phyloP scores from a whole-genome alignment of 1,140 invertebrate genomes.

The Orchesella cincta region DNA sequence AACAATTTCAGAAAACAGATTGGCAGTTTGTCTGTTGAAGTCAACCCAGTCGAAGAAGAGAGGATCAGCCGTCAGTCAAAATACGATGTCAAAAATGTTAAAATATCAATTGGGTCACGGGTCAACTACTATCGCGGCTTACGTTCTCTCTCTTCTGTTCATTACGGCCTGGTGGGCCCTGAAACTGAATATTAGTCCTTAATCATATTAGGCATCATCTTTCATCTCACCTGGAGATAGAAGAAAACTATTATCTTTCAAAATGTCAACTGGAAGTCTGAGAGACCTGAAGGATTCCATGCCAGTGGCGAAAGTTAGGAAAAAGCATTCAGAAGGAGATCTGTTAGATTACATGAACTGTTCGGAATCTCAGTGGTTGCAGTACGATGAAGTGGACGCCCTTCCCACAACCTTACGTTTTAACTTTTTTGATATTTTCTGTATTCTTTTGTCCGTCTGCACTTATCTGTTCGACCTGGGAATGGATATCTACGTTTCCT shows the following conservation, averaged over 20 bases:
- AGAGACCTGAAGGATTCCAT: conserved; percentile 34
- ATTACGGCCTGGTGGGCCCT: too few species aligned
- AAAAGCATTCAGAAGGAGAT: conserved; percentile 48
- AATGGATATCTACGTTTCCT: conserved; percentile 67
- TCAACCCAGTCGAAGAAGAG: too few species aligned
- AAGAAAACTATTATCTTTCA: background rate
- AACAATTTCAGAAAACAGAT: too few species aligned
- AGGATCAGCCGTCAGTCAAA: too few species aligned
- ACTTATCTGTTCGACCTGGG: conserved; percentile 67
- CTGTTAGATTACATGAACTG: conserved; percentile 39
- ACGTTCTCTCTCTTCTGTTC: too few species aligned
- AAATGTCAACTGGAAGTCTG: conserved; percentile 36
- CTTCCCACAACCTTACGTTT: conserved; percentile 46
- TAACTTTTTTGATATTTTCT: conserved; percentile 46
- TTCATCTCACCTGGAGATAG: background rate
- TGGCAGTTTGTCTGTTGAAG: too few species aligned
- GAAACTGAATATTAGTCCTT: too few species aligned
- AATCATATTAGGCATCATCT: background rate
- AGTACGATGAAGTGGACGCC: conserved; percentile 46
- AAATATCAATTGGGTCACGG: too few species aligned
- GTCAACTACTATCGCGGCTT: too few species aligned
- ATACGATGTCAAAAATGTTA: too few species aligned
- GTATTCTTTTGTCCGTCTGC: conserved; percentile 51
- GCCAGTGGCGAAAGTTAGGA: conserved; percentile 36
- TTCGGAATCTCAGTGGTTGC: conserved; percentile 28